Evolutionary conservation across 2,113 vertebrate genomes (phyloP), one percentile per base, ranked within the genome.

Genomic region (Corythaixoides concolor): DNA sequence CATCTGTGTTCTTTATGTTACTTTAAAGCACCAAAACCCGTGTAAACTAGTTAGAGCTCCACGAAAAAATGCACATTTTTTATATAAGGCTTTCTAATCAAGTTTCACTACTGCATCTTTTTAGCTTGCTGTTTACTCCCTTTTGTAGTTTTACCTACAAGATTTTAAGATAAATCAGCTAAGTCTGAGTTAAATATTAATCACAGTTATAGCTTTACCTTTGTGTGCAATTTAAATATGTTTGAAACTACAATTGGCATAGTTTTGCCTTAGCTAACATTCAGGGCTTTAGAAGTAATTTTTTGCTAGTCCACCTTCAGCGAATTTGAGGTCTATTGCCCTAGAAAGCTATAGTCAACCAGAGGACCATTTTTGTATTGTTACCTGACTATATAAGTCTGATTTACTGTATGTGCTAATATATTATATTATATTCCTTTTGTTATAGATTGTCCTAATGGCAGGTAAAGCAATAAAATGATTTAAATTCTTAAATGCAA

Each of bases 381-480:
- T 98, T 98, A 98, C 96, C 98, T 98, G 98, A 98, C 97, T 98
- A 97, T 98, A 97, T 98, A 97, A 98, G 98, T 99, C 99, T 98
- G 97, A 98, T 98, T 98, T 99, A 98, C 98, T 99, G 97, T 99
- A 98, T 99, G 98, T 99, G 99, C 98, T 98, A 98, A 99, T 98
- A 98, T 97, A 95, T 90, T 95, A 75, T 97, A 97, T 96, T 98
- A 98, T 99, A 97, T 98, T 99, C 98, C 98, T 99, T 99, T 99
- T 99, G 99, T 99, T 99, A 98, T 98, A 99, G 99, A 99, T 99
- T 99, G 99, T 99, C 98, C 98, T 98, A 98, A 99, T 97, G 98
- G 98, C 98, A 99, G 98, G 99, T 99, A 98, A 99, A 99, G 98
- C 99, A 99, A 99, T 99, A 99, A 99, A 98, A 99, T 98, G 98